Evolutionary conservation across 2,888 invertebrate genomes (phyloP).

Genomic region (Agapostemon virescens): DNA sequence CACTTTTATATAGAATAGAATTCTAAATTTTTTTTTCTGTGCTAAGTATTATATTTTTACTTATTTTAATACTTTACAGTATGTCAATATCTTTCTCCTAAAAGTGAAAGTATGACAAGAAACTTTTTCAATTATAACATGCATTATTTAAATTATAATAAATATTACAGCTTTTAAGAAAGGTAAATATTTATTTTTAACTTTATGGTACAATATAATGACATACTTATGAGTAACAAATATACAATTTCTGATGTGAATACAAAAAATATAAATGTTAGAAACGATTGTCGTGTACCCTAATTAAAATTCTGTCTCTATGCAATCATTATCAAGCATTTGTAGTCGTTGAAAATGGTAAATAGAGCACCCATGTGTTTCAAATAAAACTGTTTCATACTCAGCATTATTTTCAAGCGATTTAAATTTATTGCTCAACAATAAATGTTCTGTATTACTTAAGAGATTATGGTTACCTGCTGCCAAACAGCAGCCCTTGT

Average conservation of each 20-base stretch:
- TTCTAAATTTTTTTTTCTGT: not conserved
- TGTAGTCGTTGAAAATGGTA: slow-evolving; percentile 80
- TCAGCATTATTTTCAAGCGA: slow-evolving; percentile 59
- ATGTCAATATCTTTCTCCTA: not conserved
- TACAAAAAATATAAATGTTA: slow-evolving; percentile 57
- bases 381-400: slow-evolving; percentile 83
- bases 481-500: slow-evolving; percentile 62
- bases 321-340: slow-evolving; percentile 59
- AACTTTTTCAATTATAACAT: slow-evolving; percentile 6
- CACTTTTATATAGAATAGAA: not conserved
- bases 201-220: slow-evolving; percentile 61
- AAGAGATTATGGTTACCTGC: slow-evolving; percentile 71
- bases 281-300: slow-evolving; percentile 37
- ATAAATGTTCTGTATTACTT: slow-evolving; percentile 57
- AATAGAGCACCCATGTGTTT: slow-evolving; percentile 85
- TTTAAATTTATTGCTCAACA: slow-evolving; percentile 48
- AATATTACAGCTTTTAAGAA: slow-evolving; percentile 64
- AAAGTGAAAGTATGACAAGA: not conserved
- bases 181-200: slow-evolving; percentile 76
- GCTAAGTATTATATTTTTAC: slow-evolving; percentile 15
- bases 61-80: slow-evolving; percentile 16
- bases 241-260: slow-evolving; percentile 61
- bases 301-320: slow-evolving; percentile 71
- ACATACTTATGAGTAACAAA: slow-evolving; percentile 62
- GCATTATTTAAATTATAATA: slow-evolving; percentile 28